These are phyloP conservation scores for Pagrus major DNA, from an alignment of 2,113 vertebrate genomes.

Conservation along the genomic window DNA sequence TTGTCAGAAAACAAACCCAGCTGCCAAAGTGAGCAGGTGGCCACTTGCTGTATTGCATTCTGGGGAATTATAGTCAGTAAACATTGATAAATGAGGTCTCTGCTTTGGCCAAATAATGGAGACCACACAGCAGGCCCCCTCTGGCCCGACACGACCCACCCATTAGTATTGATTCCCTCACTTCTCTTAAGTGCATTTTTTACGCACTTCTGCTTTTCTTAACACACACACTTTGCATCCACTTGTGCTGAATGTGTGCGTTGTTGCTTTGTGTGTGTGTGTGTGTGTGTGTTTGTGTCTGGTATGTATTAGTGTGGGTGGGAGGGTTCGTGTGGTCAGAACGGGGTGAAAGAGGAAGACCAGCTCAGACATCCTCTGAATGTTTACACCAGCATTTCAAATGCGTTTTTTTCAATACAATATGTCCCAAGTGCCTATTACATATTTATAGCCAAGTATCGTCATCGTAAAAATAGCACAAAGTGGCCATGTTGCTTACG, in stretches of 20 bases:
- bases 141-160: neutral
- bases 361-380: neutral
- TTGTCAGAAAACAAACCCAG: neutral
- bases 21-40: constrained; percentile 70
- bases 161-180: constrained; percentile 59
- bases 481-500: neutral
- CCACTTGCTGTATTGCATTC: constrained; percentile 54
- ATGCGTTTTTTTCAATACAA: neutral
- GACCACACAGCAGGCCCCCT: constrained; percentile 7
- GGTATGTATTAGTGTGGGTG: constrained; percentile 12
- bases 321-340: neutral
- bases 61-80: constrained; percentile 52
- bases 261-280: neutral
- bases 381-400: neutral
- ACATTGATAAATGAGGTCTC: constrained; percentile 53
- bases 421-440: neutral
- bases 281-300: neutral
- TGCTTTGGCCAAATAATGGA: constrained; percentile 34
- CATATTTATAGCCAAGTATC: neutral
- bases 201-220: constrained; percentile 6
- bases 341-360: neutral
- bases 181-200: constrained; percentile 59
- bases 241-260: neutral
- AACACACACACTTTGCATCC: constrained; percentile 3
- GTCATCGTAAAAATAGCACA: neutral